Evolutionary conservation across 2,888 invertebrate species (phyloP).

Genomic region (Lissonota sp.): DNA sequence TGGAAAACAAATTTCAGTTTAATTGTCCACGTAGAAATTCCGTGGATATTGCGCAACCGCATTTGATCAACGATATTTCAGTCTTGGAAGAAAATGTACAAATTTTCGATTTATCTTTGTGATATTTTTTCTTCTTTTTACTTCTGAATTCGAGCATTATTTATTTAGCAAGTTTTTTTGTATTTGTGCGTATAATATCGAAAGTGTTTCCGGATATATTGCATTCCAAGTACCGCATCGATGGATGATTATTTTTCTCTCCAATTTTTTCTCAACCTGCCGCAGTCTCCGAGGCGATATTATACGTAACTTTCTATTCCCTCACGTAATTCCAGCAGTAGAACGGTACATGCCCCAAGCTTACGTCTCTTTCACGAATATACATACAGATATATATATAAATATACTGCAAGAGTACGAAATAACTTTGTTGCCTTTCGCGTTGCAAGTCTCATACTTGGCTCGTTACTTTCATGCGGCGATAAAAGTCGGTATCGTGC

Average conservation of each 20-base stretch:
- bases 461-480: background rate
- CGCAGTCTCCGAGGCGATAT: slow-evolving; percentile 42
- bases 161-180: background rate
- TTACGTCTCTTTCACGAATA: slow-evolving; percentile 2
- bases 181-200: background rate
- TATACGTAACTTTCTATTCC: slow-evolving; percentile 77
- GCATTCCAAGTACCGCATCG: slow-evolving; percentile 15
- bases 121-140: too few relatives aligned
- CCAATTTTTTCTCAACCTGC: slow-evolving; percentile 14
- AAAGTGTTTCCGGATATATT: background rate
- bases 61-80: background rate
- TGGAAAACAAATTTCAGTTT: slow-evolving; percentile 4
- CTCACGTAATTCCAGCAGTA: slow-evolving; percentile 66
- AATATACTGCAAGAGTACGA: slow-evolving; percentile 14
- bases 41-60: background rate
- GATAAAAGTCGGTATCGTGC: too few relatives aligned
- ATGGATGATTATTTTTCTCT: slow-evolving; percentile 39
- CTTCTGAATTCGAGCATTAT: too few relatives aligned
- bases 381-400: slow-evolving; percentile 48
- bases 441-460: slow-evolving; percentile 14
- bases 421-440: slow-evolving; percentile 51
- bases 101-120: too few relatives aligned
- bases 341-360: slow-evolving; percentile 49
- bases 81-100: background rate
- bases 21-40: slow-evolving; percentile 9